Conservation (phyloP, 2,888 invertebrate genomes). For the Taphrorychus bicolor region DNA sequence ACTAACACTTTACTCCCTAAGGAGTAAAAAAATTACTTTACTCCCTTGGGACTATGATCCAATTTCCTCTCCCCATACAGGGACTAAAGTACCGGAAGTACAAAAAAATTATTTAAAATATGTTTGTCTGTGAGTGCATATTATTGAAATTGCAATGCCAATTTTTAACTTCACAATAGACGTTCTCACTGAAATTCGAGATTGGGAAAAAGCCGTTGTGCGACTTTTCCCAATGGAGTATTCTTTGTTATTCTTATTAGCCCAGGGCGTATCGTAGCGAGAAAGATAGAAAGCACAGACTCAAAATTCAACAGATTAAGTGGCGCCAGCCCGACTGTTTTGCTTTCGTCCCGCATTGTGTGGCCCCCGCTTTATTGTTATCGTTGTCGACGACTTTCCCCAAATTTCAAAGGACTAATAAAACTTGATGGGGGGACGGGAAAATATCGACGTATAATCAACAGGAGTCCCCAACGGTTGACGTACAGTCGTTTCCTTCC, state of each 20-base stretch:
- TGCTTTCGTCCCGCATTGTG: constrained; percentile 35
- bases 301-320: constrained; percentile 42
- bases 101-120: too few relatives aligned
- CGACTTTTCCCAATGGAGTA: too few relatives aligned
- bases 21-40: too few relatives aligned
- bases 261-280: constrained; percentile 33
- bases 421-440: constrained; percentile 37
- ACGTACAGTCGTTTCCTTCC: constrained; percentile 13
- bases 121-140: too few relatives aligned
- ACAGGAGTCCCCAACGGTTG: constrained; percentile 24
- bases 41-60: too few relatives aligned
- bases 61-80: too few relatives aligned
- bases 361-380: constrained; percentile 36
- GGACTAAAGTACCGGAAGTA: too few relatives aligned
- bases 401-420: constrained; percentile 38
- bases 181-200: too few relatives aligned
- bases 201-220: too few relatives aligned
- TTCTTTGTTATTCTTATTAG: constrained; percentile 36
- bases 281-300: constrained; percentile 18
- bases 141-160: too few relatives aligned
- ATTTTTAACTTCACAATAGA: too few relatives aligned
- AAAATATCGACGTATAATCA: constrained; percentile 38
- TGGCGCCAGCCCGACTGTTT: constrained; percentile 39
- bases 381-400: constrained; percentile 30
- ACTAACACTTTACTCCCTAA: too few relatives aligned